These are phyloP conservation scores for Silurus aristotelis DNA, from an alignment of 2,797 vertebrate species.

Conservation along the genomic window DNA sequence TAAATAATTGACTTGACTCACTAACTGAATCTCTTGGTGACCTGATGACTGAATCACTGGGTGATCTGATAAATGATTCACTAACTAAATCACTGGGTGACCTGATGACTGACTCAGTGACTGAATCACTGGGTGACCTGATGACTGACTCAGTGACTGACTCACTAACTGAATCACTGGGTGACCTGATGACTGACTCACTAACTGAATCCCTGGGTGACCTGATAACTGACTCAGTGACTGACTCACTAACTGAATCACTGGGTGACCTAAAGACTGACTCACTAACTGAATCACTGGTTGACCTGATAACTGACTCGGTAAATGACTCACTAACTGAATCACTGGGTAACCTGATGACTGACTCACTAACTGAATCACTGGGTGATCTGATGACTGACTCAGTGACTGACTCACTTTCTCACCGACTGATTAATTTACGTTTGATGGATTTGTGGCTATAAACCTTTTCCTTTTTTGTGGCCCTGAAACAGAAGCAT, in stretches of 20 bases:
- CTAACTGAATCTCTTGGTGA: background rate
- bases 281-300: no score
- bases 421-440: no score
- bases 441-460: background rate
- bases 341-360: no score
- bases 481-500: background rate
- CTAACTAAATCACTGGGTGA: background rate
- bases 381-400: background rate
- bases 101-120: background rate
- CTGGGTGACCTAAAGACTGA: background rate
- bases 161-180: background rate
- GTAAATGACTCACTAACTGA: no score
- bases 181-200: background rate
- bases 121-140: background rate
- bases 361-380: no score
- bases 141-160: background rate
- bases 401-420: background rate
- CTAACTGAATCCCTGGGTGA: background rate
- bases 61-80: background rate
- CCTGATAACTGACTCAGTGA: background rate
- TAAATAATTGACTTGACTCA: background rate
- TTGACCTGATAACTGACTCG: no score
- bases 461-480: background rate
- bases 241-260: background rate
- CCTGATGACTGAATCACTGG: background rate